phyloP scores from a whole-genome alignment of 2,888 invertebrate species.

The Tinea trinotella region DNA sequence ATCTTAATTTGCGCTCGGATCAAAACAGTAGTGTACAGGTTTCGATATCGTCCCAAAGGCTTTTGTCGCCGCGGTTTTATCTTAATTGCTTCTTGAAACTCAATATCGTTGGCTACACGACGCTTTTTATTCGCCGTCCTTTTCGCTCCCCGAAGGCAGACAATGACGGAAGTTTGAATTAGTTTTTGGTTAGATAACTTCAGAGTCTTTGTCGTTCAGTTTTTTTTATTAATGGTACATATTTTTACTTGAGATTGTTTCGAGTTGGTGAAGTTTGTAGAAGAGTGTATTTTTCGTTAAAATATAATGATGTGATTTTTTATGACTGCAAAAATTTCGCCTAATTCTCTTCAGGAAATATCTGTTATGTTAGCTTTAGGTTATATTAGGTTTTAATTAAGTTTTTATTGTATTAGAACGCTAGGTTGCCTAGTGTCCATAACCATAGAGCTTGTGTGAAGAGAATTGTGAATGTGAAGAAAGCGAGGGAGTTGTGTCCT shows the following conservation, averaged over 20 bases:
- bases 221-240: constrained; percentile 20
- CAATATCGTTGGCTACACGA: constrained; percentile 66
- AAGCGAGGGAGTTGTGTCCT: too few species aligned
- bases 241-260: constrained; percentile 9
- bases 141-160: constrained; percentile 48
- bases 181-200: constrained; percentile 61
- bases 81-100: constrained; percentile 69
- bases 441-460: too few species aligned
- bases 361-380: too few species aligned
- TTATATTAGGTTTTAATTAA: too few species aligned
- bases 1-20: constrained; percentile 22
- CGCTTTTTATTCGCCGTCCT: constrained; percentile 57
- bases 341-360: too few species aligned
- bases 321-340: too few species aligned
- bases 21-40: constrained; percentile 37
- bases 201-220: constrained; percentile 21
- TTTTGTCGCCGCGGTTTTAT: constrained; percentile 60
- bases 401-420: too few species aligned
- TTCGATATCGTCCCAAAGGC: constrained; percentile 38
- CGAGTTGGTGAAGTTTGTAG: not conserved
- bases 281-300: not conserved
- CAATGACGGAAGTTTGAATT: constrained; percentile 65
- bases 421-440: too few species aligned
- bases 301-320: not conserved
- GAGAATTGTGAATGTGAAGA: too few species aligned